Evolutionary conservation across 2,797 vertebrate species (phyloP).

Genomic region (Chromobotia macracanthus): DNA sequence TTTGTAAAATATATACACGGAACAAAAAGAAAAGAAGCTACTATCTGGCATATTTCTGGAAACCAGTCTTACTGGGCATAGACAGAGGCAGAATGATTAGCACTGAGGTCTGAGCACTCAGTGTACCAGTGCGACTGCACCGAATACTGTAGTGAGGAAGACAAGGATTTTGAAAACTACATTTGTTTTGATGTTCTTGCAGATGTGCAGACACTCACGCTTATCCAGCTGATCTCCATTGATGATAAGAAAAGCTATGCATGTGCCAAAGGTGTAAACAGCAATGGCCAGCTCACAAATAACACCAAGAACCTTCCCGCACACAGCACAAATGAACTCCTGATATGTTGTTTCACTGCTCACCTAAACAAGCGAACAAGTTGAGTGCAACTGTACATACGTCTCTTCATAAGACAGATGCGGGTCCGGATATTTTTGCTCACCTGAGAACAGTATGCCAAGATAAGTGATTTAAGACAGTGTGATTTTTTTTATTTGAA

Average conservation of each 20-base stretch:
- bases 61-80: conserved; percentile 94
- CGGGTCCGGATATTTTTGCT: conserved; percentile 23
- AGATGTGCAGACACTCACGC: conserved; percentile 78
- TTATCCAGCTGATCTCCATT: conserved; percentile 97
- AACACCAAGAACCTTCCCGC: conserved; percentile 86
- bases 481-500: too few species aligned
- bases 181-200: background rate
- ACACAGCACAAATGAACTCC: conserved; percentile 94
- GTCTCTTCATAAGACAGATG: background rate
- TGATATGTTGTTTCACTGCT: conserved; percentile 94
- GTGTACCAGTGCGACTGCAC: conserved; percentile 85
- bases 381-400: background rate
- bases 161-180: background rate
- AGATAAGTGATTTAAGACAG: conserved; percentile 61
- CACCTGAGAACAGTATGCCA: conserved; percentile 92
- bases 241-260: conserved; percentile 97
- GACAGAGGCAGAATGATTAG: conserved; percentile 93
- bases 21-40: background rate
- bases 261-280: conserved; percentile 95
- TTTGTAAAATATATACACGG: conserved; percentile 4
- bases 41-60: conserved; percentile 98
- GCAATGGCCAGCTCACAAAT: conserved; percentile 91
- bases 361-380: conserved; percentile 70
- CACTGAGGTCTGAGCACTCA: conserved; percentile 85
- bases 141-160: conserved; percentile 80